Conservation (phyloP, 2,113 vertebrate genomes). For the Notothenia rossii region DNA sequence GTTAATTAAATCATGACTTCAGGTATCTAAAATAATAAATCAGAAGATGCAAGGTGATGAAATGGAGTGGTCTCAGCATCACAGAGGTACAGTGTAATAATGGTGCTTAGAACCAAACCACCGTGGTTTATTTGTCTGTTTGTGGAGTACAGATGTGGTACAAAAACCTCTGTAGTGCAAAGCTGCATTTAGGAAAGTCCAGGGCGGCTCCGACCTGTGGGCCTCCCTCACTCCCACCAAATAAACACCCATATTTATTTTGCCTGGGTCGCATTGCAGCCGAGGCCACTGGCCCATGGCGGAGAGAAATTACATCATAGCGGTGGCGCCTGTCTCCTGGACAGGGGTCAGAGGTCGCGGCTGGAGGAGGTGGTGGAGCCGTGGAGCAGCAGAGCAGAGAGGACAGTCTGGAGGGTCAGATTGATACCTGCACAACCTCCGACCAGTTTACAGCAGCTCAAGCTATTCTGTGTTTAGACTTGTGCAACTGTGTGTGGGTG, state of each 20-base stretch:
- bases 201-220: constrained; percentile 11
- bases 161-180: constrained; percentile 5
- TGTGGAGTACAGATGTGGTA: constrained; percentile 25
- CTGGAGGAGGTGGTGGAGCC: constrained; percentile 62
- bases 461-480: constrained; percentile 19
- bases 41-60: neutral
- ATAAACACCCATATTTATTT: constrained; percentile 75
- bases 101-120: constrained; percentile 10
- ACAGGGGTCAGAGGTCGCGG: constrained; percentile 71
- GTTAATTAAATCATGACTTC: neutral
- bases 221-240: constrained; percentile 43
- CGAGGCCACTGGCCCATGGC: constrained; percentile 52
- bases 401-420: constrained; percentile 75
- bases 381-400: constrained; percentile 59
- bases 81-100: neutral
- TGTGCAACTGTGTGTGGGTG: neutral
- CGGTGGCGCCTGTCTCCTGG: constrained; percentile 71
- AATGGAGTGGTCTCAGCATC: neutral
- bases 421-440: constrained; percentile 34
- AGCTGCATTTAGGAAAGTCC: constrained; percentile 30
- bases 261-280: constrained; percentile 61
- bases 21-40: neutral
- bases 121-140: constrained; percentile 17
- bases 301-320: constrained; percentile 63
- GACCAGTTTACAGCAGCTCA: constrained; percentile 40